Conservation (phyloP, 2,113 vertebrate species). For the Thryonomys swinderianus region DNA sequence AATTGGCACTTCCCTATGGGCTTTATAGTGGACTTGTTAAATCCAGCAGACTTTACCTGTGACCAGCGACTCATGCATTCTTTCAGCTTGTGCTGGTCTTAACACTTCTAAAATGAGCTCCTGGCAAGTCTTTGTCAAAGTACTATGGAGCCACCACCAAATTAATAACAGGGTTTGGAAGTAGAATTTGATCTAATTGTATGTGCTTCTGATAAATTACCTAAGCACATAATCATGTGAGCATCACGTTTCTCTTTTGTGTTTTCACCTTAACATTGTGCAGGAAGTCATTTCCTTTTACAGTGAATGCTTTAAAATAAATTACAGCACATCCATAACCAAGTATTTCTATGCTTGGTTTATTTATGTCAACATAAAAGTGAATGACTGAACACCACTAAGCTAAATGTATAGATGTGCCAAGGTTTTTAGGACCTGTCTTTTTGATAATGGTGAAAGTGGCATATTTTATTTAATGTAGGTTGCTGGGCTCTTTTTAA, state of each 20-base stretch:
- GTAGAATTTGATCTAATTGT: background rate
- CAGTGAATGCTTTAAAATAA: background rate
- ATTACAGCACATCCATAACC: constrained; percentile 36
- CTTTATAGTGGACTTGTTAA: background rate
- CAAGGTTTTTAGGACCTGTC: constrained; percentile 67
- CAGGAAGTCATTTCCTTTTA: background rate
- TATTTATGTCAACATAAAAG: constrained; percentile 66
- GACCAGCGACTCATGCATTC: background rate
- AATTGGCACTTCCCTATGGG: background rate
- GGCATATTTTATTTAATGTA: constrained; percentile 72
- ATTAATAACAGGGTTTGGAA: background rate
- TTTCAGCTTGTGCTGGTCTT: background rate
- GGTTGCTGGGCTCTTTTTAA: constrained; percentile 65
- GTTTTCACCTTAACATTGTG: background rate
- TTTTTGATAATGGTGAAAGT: constrained; percentile 74
- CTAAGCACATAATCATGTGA: background rate
- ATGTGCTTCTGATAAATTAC: background rate
- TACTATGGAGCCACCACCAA: background rate
- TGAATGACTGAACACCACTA: constrained; percentile 60
- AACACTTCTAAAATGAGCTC: background rate
- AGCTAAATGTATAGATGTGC: constrained; percentile 60
- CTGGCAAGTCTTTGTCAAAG: background rate
- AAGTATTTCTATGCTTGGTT: background rate
- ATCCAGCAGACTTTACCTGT: background rate
- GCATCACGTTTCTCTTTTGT: background rate